Evolutionary conservation across 2,797 vertebrate species (phyloP).

Genomic region (Oreochromis mossambicus): DNA sequence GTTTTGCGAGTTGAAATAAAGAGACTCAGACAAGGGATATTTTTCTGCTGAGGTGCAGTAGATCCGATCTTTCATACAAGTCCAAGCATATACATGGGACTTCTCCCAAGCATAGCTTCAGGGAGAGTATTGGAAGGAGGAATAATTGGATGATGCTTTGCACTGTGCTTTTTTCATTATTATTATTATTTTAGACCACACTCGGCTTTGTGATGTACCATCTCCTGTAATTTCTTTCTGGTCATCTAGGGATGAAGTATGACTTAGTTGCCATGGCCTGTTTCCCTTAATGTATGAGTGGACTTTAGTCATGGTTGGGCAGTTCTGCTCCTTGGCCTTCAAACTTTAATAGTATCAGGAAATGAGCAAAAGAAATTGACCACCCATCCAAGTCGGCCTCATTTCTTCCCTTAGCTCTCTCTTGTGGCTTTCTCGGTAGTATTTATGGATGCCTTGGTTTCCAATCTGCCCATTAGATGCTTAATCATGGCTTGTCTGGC

Average conservation of each 20-base stretch:
- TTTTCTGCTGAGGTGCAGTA: not conserved
- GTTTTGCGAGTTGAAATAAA: constrained; percentile 11
- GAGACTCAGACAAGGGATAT: constrained; percentile 3
- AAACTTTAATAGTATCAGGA: constrained; percentile 52
- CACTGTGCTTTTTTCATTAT: constrained; percentile 35
- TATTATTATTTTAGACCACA: constrained; percentile 44
- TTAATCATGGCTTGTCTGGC: constrained; percentile 15
- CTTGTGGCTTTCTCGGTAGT: constrained; percentile 2
- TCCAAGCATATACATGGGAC: not conserved
- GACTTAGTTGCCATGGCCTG: constrained; percentile 33
- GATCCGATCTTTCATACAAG: not conserved
- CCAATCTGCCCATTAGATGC: constrained; percentile 12
- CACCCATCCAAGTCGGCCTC: constrained; percentile 46
- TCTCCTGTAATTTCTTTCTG: constrained; percentile 25
- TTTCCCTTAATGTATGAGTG: constrained; percentile 50
- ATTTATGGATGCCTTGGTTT: constrained; percentile 17
- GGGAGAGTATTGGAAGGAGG: constrained; percentile 14
- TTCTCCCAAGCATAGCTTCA: constrained; percentile 14
- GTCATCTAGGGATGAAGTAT: constrained; percentile 36
- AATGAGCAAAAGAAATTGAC: constrained; percentile 55
- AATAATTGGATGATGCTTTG: constrained; percentile 54
- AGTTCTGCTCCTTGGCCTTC: constrained; percentile 33
- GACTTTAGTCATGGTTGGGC: constrained; percentile 56
- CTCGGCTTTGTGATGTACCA: constrained; percentile 19
- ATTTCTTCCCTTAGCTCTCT: constrained; percentile 33